Percentiles rank a stretch among this genome's conserved stretches.
phyloP scores from a whole-genome alignment of 2,797 vertebrate genomes.

The Sarcophilus harrisii region DNA sequence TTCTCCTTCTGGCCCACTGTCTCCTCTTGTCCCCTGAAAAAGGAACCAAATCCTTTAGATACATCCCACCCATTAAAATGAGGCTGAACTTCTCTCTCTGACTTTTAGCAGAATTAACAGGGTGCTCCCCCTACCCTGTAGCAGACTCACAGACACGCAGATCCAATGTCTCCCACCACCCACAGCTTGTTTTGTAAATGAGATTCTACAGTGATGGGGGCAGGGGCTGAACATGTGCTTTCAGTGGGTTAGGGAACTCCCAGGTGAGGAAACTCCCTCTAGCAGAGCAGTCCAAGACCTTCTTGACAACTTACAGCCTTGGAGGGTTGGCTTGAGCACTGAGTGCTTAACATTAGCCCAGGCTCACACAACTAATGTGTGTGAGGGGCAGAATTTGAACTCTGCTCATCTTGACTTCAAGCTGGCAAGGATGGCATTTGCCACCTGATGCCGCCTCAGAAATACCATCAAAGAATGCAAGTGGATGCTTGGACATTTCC shows the following conservation, averaged over 20 bases:
- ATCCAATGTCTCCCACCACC: neutral
- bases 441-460: neutral
- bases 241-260: neutral
- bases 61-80: neutral
- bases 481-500: neutral
- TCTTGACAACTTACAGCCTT: neutral
- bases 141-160: neutral
- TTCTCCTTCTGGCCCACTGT: constrained; percentile 51
- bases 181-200: neutral
- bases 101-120: neutral
- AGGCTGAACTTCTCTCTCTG: neutral
- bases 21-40: constrained; percentile 71
- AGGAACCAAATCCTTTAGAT: constrained; percentile 26
- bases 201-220: neutral
- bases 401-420: neutral
- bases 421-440: neutral
- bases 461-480: neutral
- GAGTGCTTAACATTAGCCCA: neutral
- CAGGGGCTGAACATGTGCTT: neutral
- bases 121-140: neutral
- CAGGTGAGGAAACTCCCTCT: neutral
- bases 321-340: neutral
- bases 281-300: neutral
- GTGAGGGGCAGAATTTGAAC: neutral
- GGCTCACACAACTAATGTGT: neutral